A percentile compares a stretch with the other conserved stretches of the same genome.
Conservation (phyloP, 2,797 vertebrate species). For the Emydoidea blandingii region DNA sequence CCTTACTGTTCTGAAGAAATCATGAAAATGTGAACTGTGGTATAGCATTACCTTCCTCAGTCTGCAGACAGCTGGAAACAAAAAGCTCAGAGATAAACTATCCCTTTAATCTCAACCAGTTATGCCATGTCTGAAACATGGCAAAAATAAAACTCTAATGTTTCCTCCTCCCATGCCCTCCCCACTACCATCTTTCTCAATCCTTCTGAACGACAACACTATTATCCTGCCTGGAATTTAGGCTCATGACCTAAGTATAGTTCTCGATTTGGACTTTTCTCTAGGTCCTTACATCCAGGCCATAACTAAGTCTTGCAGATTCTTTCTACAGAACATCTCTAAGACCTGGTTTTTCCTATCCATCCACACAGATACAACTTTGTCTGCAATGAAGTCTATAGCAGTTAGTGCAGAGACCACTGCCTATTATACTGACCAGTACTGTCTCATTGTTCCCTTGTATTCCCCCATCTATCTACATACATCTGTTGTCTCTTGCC, state of each 20-base stretch:
- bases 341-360: too few species aligned
- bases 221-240: background rate
- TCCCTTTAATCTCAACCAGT: background rate
- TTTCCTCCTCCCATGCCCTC: background rate
- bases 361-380: too few species aligned
- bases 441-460: too few species aligned
- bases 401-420: too few species aligned
- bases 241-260: background rate
- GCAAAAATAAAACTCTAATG: background rate
- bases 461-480: too few species aligned
- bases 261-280: background rate
- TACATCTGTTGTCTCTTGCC: too few species aligned
- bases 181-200: background rate
- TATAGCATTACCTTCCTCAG: background rate
- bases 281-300: background rate
- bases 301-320: background rate
- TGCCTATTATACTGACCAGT: too few species aligned
- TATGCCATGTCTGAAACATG: background rate
- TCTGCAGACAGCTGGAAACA: slow-evolving; percentile 11
- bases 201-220: background rate
- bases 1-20: background rate
- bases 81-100: background rate
- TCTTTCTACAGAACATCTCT: too few species aligned
- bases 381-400: too few species aligned
- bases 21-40: background rate